Evolutionary conservation across 2,113 vertebrate genomes (phyloP), one percentile per base, ranked within the genome.

Genomic region (Myotis brandtii): DNA sequence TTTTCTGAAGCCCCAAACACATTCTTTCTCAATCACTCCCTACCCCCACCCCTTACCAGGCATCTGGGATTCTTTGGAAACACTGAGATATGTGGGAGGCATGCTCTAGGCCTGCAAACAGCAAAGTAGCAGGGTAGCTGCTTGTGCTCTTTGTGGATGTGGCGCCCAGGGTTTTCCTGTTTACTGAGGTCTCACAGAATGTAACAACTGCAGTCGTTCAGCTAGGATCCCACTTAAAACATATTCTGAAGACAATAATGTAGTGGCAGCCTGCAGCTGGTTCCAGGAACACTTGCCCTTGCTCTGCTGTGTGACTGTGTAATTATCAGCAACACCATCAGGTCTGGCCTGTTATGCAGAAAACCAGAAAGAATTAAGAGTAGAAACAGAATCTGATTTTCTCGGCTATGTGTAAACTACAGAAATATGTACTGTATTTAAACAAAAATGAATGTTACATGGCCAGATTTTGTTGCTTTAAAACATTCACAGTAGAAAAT

Each of bases 381-480:
- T 27, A 43, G 76, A 85, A 89, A 69, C 34, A 75, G 20, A 75
- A 62, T 88, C 64, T 46, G 64, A 43, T 85, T 85, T 91, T 69
- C 72, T 89, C 40, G 54, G 77, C 56, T 69, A 21, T 80, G 40
- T 70, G 59, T n/a, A 89, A 82, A 69, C 80, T 81, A 37, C 43
- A 85, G 40, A 89, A 91, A 64, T 92, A 54, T 2, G 4, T 66
- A 56, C 32, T 4, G 1, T 56, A 66, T 43, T 91, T 84, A 92
- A 87, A 96, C 70, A 27, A 84, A 87, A 75, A 64, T 32, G 18
- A 59, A 67, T 86, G 2, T 70, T n/a, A 11, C 67, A 80, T 72
- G 85, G 88, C 66, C 79, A 94, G 89, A 89, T 91, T 92, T 89
- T 94, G 67, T 81, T 80, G 75, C 69, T 89, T 89, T 95, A 90